Evolutionary conservation across 2,888 invertebrate species (phyloP).

Genomic region (Rotaria macrura): DNA sequence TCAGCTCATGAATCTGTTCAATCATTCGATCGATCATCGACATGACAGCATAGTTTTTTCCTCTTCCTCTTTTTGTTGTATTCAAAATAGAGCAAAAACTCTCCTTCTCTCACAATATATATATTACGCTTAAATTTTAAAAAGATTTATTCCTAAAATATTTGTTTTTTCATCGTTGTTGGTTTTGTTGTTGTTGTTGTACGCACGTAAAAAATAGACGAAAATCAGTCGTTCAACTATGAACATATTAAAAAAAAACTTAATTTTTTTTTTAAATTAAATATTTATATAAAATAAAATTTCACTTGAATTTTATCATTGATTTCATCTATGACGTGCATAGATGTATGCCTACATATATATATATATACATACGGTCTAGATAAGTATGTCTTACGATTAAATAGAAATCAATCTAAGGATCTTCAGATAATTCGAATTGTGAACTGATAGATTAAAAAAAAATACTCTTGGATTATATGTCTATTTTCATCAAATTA

Average conservation of each 20-base stretch:
- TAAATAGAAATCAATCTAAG: too few species aligned
- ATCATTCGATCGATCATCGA: background rate
- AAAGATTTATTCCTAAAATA: background rate
- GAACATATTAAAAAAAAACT: background rate
- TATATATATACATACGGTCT: too few species aligned
- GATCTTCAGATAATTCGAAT: too few species aligned
- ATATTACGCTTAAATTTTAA: background rate
- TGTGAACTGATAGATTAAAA: too few species aligned
- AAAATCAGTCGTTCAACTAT: background rate
- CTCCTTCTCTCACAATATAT: too few species aligned
- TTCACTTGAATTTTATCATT: background rate
- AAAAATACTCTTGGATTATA: too few species aligned
- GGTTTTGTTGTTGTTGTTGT: background rate
- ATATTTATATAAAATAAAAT: background rate
- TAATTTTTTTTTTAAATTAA: background rate
- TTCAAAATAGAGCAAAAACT: too few species aligned
- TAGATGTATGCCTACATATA: too few species aligned
- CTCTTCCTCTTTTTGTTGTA: background rate
- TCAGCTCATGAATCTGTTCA: background rate
- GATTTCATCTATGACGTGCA: background rate
- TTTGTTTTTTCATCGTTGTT: background rate
- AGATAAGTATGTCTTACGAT: too few species aligned
- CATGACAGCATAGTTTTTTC: background rate
- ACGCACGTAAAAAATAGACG: background rate
- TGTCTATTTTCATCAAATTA: too few species aligned